A percentile compares a stretch with the other conserved stretches of the same genome.
Evolutionary conservation across 2,797 vertebrate species (phyloP).

Genomic region (Vireo griseus): DNA sequence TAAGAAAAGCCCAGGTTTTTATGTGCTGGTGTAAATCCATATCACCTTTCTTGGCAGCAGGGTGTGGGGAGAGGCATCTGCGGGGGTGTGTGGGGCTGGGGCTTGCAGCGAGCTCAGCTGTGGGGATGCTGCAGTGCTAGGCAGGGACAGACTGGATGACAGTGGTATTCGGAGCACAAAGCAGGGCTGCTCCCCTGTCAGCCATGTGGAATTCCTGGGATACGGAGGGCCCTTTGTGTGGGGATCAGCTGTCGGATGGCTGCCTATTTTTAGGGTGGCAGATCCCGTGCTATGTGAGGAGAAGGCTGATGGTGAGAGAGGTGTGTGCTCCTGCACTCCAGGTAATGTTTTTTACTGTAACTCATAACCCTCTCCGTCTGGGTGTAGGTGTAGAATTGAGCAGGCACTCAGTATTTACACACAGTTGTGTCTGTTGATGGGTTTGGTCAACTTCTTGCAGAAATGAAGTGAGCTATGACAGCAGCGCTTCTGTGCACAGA

Average conservation of each 20-base stretch:
- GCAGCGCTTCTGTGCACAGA: neutral
- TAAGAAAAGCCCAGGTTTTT: neutral
- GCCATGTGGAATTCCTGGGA: slow-evolving; percentile 55
- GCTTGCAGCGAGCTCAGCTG: slow-evolving; percentile 13
- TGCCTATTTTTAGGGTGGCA: slow-evolving; percentile 63
- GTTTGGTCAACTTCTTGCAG: neutral
- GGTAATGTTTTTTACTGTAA: neutral
- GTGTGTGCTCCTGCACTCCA: neutral
- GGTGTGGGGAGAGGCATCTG: neutral
- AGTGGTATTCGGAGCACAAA: neutral
- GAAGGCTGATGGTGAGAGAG: neutral
- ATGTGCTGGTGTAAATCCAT: neutral
- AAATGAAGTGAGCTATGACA: neutral
- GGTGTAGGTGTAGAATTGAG: neutral
- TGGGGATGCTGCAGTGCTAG: neutral
- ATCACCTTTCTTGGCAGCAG: fast-evolving
- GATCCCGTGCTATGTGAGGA: neutral
- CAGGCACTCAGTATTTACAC: neutral
- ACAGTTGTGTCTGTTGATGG: neutral
- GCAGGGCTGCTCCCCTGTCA: slow-evolving; percentile 26
- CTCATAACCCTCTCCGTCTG: fast-evolving
- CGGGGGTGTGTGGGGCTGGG: neutral
- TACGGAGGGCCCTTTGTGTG: slow-evolving; percentile 53
- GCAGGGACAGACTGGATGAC: neutral
- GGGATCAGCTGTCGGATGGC: slow-evolving; percentile 49